These are phyloP conservation scores for Conger conger DNA, from an alignment of 2,113 vertebrate genomes.

Conservation along the genomic window DNA sequence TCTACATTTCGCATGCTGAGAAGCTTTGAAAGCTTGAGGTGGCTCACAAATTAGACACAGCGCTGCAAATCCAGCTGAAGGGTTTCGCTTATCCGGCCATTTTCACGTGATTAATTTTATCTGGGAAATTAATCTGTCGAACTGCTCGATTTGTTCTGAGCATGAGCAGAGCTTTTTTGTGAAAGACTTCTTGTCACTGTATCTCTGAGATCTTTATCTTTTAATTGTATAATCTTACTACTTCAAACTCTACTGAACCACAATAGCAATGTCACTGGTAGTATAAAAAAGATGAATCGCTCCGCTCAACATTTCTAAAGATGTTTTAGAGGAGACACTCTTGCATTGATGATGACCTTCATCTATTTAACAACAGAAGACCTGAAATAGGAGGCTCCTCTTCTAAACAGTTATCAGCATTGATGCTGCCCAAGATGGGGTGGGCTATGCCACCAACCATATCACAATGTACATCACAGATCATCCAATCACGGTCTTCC, in stretches of 20 bases:
- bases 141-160: too few species aligned
- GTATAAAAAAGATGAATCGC: background rate
- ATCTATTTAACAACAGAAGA: background rate
- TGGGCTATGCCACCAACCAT: too few species aligned
- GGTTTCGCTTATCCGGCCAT: background rate
- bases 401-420: too few species aligned
- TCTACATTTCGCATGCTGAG: background rate
- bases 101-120: background rate
- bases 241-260: background rate
- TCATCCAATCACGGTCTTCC: too few species aligned
- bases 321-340: background rate
- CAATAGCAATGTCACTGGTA: background rate
- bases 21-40: background rate
- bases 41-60: background rate
- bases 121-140: background rate
- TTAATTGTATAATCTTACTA: background rate
- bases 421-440: too few species aligned
- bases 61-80: background rate
- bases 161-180: too few species aligned
- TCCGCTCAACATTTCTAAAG: background rate
- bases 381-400: background rate
- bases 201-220: background rate
- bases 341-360: background rate
- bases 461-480: too few species aligned
- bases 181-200: background rate